Evolutionary conservation across 2,888 invertebrate genomes (phyloP), one percentile per base, ranked within the genome.

Genomic region (Scaptomyza polygonia): DNA sequence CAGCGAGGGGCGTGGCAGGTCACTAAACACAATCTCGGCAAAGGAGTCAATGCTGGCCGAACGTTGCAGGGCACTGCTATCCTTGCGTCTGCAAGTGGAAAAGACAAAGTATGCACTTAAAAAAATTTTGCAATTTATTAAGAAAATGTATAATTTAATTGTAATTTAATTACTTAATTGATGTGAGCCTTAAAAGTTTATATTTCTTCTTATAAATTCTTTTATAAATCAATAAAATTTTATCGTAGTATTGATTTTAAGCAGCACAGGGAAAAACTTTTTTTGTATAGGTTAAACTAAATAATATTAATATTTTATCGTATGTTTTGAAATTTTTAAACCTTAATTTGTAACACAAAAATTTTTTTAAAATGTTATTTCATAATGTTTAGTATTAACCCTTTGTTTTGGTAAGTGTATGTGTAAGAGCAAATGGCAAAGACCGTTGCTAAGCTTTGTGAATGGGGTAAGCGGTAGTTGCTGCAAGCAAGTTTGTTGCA

Each of bases 21-120:
- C 93, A 69, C 93, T 93, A 92, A 95, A 95, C 8, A 95, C 94
- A 2, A 95, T 94, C 88, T 95, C 95, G 55, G 95, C 95, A 91
- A 95, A 93, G 0, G 95, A 95, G 92, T 96, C 96, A 89, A 96
- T 96, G 91, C 96, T 96, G 71, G 95, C 94, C 64, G 96, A 96
- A 4, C 96, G 94, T 5, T 95, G 95, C 11, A 95, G 53, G 16
- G 90, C 86, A 73, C 89, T 90, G 83, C 90, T 90, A 52, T 90
- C 89, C 79, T 90, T 90, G 65, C 90, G 90, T 48, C 90, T 90
- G 77, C 27, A 79, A 73, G 21, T 40, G 4, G 9, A 53, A 72
- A 47, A 52, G 3, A 9, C 32, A 44, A 47, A 34, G 16, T 14
- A 66, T 25, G 12, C 36, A 36, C 36, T 36, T 25, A 25, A 2